Evolutionary conservation across 35 echinoderm and acorn worm species (phyloP), one percentile per base, ranked within the genome.

Genomic region (Apostichopus parvimensis): DNA sequence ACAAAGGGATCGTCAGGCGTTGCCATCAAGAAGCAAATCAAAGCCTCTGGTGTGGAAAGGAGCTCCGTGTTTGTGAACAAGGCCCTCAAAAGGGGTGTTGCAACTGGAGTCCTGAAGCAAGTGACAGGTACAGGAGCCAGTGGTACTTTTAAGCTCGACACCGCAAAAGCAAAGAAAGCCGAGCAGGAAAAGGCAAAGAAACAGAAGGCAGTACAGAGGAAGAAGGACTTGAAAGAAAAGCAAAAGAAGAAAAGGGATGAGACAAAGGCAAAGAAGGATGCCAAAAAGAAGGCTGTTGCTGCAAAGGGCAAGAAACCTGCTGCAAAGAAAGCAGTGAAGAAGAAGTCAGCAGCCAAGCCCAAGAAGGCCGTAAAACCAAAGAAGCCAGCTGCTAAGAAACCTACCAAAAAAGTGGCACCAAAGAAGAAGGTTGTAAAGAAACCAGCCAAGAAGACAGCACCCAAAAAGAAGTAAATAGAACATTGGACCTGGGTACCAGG

Each of bases 141-240:
- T 13, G 86, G 86, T 64, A 88, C 57, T 61, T 88, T 88, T 64
- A 88, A 88, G 34, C 58, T 88, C 57, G 21, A 61, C 77, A 79
- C 77, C 21, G 77, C 77, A 23, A 79, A 79, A 22, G 77, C 77
- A 21, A 23, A 79, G n/a, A 52, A 23, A 23, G 77, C 77, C 8
- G 77, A 79, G 22, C 58, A 88, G 17, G 57, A 56, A 24, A 88
- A 88, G 11, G 86, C 22, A 6, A 88, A 88, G 86, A 61, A 61
- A 61, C 58, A 61, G 58, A 59, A 59, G 22, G 64, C 20, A 68
- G 18, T 20, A 10, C 57, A 88, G 18, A 17, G 25, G 13, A 88
- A 59, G 56, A 88, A 88, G 86, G 25, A 61, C 4, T 2, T 20
- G n/a, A 65, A 14, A 23, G 57, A 17, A 2, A 88, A 88, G 58